A percentile compares a stretch with the other conserved stretches of the same genome.
Conservation (phyloP, 1,140 invertebrate species). For the Sipha flava region DNA sequence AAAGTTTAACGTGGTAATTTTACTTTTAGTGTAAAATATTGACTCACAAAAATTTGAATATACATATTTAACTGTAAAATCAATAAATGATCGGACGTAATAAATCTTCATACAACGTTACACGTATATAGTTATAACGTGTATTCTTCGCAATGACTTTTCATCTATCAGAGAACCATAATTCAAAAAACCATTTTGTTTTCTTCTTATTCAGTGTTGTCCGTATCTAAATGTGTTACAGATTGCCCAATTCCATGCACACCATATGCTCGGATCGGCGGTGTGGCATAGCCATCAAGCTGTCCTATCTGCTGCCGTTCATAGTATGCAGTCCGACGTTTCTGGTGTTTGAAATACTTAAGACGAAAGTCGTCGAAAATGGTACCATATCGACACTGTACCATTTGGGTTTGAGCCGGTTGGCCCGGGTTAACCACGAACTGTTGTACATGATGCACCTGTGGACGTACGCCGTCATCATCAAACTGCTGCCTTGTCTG, state of each 20-base stretch:
- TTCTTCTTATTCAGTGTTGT: too few relatives aligned
- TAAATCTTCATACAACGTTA: too few relatives aligned
- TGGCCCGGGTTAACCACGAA: constrained; percentile 43
- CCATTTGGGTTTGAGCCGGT: constrained; percentile 50
- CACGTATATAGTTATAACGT: too few relatives aligned
- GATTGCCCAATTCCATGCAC: constrained; percentile 64
- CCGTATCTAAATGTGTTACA: constrained; percentile 38
- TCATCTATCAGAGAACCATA: too few relatives aligned
- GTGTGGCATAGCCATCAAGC: constrained; percentile 62
- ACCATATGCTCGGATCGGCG: constrained; percentile 66
- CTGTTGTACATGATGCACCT: constrained; percentile 61
- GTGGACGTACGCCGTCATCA: constrained; percentile 75
- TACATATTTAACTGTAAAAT: too few relatives aligned
- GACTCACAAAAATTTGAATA: too few relatives aligned
- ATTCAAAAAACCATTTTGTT: too few relatives aligned
- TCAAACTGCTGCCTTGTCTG: constrained; percentile 76
- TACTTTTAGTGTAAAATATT: too few relatives aligned
- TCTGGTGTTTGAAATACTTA: constrained; percentile 50
- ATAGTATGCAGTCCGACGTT: constrained; percentile 79
- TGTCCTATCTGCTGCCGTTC: constrained; percentile 71
- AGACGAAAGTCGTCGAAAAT: constrained; percentile 33
- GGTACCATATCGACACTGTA: constrained; percentile 37
- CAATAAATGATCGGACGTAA: too few relatives aligned
- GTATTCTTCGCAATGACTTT: too few relatives aligned
- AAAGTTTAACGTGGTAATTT: too few relatives aligned